Evolutionary conservation across 2,888 invertebrate genomes (phyloP).

Genomic region (Sialis lutaria): DNA sequence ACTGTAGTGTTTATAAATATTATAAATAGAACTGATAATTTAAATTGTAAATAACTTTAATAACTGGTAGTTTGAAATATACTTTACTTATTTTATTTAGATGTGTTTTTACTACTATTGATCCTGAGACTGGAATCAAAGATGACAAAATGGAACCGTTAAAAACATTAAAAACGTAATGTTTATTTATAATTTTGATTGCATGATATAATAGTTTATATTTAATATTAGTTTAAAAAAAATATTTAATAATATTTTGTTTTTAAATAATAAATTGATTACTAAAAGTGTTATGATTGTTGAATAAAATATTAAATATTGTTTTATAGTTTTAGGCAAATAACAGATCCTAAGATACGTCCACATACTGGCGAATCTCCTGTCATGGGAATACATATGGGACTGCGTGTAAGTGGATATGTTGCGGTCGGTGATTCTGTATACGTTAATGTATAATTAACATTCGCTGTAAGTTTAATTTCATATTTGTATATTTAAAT

Average conservation of each 20-base stretch:
- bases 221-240: not conserved
- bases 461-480: too few species aligned
- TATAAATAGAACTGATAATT: too few species aligned
- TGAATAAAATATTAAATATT: too few species aligned
- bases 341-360: slow-evolving; percentile 18
- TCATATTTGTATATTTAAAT: too few species aligned
- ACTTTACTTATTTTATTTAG: slow-evolving; percentile 22
- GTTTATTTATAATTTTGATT: not conserved
- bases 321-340: slow-evolving; percentile 22
- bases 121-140: slow-evolving; percentile 45
- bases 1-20: too few species aligned
- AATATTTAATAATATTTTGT: not conserved
- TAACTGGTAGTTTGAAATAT: too few species aligned
- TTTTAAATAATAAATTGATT: too few species aligned
- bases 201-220: not conserved
- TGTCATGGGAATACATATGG: slow-evolving; percentile 33
- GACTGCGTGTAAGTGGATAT: slow-evolving; percentile 24
- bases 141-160: slow-evolving; percentile 42
- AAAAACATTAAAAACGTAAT: slow-evolving; percentile 43
- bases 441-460: slow-evolving; percentile 23
- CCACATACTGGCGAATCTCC: slow-evolving; percentile 24
- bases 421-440: slow-evolving; percentile 30
- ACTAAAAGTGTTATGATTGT: too few species aligned
- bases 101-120: slow-evolving; percentile 53
- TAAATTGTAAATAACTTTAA: too few species aligned